A percentile compares a stretch with the other conserved stretches of the same genome.
Evolutionary conservation across 2,888 invertebrate species (phyloP).

Genomic region (Aspidiotus destructor): DNA sequence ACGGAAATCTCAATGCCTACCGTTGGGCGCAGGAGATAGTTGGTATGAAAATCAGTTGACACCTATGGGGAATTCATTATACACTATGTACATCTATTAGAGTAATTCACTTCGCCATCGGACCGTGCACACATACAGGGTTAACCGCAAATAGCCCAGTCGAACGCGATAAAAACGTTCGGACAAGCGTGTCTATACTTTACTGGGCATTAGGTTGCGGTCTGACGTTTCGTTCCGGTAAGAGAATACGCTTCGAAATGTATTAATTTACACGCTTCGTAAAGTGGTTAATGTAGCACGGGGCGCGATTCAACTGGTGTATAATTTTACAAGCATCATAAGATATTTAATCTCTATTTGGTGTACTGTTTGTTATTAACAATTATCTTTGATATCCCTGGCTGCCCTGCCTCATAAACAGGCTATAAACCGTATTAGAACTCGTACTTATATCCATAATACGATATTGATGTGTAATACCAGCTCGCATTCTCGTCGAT

Average conservation of each 20-base stretch:
- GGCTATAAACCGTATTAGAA: too few relatives aligned
- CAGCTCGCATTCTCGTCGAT: too few relatives aligned
- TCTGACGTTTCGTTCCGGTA: slow-evolving; percentile 32
- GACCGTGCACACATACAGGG: neutral
- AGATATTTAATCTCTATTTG: slow-evolving; percentile 29
- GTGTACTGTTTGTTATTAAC: neutral
- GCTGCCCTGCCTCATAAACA: too few relatives aligned
- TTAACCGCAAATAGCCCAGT: slow-evolving; percentile 8
- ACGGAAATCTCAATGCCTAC: neutral
- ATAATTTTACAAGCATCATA: slow-evolving; percentile 30
- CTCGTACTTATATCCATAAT: too few relatives aligned
- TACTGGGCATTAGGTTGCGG: slow-evolving; percentile 22
- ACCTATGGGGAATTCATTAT: neutral
- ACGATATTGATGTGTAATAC: too few relatives aligned
- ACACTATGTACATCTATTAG: slow-evolving; percentile 4
- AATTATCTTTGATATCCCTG: neutral
- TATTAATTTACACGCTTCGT: slow-evolving; percentile 32
- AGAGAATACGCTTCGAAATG: slow-evolving; percentile 31
- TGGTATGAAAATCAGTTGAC: neutral
- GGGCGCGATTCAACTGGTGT: slow-evolving; percentile 22
- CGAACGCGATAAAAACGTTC: neutral
- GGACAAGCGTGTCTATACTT: neutral
- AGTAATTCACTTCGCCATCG: neutral
- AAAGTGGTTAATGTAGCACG: slow-evolving; percentile 33
- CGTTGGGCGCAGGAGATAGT: neutral